Percentiles rank a stretch among this genome's conserved stretches.
Evolutionary conservation across 1,140 invertebrate genomes (phyloP).

Genomic region (Octopus bimaculoides): DNA sequence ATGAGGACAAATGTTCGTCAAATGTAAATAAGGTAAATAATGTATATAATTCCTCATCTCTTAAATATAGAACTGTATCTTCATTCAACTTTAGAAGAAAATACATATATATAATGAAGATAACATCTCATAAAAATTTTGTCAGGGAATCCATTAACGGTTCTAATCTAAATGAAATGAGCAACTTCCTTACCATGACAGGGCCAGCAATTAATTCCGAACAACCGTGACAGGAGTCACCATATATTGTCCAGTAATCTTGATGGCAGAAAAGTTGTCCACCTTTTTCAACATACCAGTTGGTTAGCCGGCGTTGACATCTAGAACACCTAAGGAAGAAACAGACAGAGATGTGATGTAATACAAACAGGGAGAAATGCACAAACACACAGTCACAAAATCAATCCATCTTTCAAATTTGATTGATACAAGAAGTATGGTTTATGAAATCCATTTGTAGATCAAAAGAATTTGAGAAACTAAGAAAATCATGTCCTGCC

Average conservation of each 20-base stretch:
- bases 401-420: neutral
- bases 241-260: conserved; percentile 86
- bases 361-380: neutral
- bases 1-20: too few species aligned
- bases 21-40: too few species aligned
- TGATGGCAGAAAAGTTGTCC: conserved; percentile 83
- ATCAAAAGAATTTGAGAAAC: neutral
- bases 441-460: neutral
- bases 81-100: too few species aligned
- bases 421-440: neutral
- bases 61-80: too few species aligned
- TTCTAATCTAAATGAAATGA: too few species aligned
- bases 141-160: too few species aligned
- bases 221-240: conserved; percentile 85
- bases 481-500: neutral
- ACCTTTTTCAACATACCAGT: conserved; percentile 92
- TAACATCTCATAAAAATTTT: too few species aligned
- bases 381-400: neutral
- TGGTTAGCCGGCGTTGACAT: conserved; percentile 78
- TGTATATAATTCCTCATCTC: too few species aligned
- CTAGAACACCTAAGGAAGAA: conserved; percentile 72
- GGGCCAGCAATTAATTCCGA: conserved; percentile 84
- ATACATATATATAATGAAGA: too few species aligned
- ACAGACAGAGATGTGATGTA: conserved; percentile 19
- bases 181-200: conserved; percentile 69